Percentiles rank a stretch among this genome's conserved stretches.
Evolutionary conservation across 2,113 vertebrate genomes (phyloP).

Genomic region (Ochotona princeps): DNA sequence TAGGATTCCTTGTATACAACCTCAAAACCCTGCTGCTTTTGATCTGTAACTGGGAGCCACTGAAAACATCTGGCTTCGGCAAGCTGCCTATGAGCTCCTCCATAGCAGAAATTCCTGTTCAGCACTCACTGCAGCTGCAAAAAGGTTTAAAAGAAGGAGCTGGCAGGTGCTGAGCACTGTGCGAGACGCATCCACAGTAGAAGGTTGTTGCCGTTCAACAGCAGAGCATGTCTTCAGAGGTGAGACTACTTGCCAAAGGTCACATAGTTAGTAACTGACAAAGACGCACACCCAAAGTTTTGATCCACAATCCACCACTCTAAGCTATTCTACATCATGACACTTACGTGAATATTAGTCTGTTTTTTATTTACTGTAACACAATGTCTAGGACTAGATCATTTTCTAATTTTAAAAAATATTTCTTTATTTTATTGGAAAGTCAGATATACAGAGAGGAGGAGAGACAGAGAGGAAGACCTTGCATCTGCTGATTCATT

Average conservation of each 20-base stretch:
- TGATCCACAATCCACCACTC: not conserved
- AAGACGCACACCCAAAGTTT: not conserved
- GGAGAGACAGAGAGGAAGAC: no score
- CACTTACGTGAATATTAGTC: not conserved
- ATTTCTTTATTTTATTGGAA: no score
- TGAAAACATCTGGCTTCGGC: not conserved
- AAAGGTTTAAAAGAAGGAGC: not conserved
- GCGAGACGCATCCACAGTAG: not conserved
- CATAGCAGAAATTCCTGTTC: not conserved
- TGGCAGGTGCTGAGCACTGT: not conserved
- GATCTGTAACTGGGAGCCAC: not conserved
- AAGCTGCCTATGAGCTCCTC: not conserved
- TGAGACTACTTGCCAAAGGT: not conserved
- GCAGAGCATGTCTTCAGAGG: not conserved
- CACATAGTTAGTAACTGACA: conserved; percentile 20
- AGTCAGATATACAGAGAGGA: no score
- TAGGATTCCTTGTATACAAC: not conserved
- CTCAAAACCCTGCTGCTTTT: not conserved
- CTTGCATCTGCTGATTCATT: no score
- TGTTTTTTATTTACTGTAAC: no score
- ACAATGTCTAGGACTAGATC: no score
- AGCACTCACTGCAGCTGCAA: not conserved
- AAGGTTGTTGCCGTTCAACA: not conserved
- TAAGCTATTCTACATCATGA: not conserved
- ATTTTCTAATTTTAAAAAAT: no score